Conservation (phyloP, 2,888 invertebrate species). For the Nomada goodeniana region DNA sequence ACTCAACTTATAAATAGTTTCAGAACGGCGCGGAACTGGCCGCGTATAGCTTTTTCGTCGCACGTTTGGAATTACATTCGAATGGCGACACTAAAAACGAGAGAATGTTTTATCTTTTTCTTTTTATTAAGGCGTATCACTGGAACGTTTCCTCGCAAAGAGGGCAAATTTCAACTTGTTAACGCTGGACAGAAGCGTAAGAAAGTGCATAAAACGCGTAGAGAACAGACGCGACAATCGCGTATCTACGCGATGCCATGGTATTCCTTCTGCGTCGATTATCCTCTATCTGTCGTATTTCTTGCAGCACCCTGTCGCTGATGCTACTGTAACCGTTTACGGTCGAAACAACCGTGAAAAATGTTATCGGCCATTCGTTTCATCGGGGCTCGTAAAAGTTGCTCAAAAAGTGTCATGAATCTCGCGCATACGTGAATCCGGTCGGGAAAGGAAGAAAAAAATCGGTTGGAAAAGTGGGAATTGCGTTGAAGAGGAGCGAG, state of each 20-base stretch:
- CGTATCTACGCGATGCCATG: slow-evolving; percentile 27
- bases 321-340: slow-evolving; percentile 43
- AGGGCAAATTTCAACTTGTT: slow-evolving; percentile 32
- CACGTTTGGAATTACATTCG: not conserved
- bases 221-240: slow-evolving; percentile 7
- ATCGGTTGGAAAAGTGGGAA: slow-evolving; percentile 31
- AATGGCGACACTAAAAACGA: not conserved
- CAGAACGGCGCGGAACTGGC: too few species aligned
- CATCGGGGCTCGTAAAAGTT: slow-evolving; percentile 58
- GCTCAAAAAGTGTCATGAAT: slow-evolving; percentile 61
- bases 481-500: not conserved
- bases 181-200: slow-evolving; percentile 33
- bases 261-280: slow-evolving; percentile 61
- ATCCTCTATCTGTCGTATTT: slow-evolving; percentile 59
- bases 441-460: slow-evolving; percentile 28
- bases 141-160: not conserved
- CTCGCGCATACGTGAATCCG: slow-evolving; percentile 26
- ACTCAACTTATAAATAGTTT: too few species aligned
- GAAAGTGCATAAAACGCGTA: slow-evolving; percentile 47
- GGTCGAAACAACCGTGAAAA: slow-evolving; percentile 60
- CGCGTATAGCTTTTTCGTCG: too few species aligned
- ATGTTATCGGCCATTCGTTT: slow-evolving; percentile 66
- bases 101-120: slow-evolving; percentile 2
- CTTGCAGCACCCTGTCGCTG: slow-evolving; percentile 35
- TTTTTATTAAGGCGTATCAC: not conserved